Evolutionary conservation across 2,113 vertebrate species (phyloP).

Genomic region (Columbina picui): DNA sequence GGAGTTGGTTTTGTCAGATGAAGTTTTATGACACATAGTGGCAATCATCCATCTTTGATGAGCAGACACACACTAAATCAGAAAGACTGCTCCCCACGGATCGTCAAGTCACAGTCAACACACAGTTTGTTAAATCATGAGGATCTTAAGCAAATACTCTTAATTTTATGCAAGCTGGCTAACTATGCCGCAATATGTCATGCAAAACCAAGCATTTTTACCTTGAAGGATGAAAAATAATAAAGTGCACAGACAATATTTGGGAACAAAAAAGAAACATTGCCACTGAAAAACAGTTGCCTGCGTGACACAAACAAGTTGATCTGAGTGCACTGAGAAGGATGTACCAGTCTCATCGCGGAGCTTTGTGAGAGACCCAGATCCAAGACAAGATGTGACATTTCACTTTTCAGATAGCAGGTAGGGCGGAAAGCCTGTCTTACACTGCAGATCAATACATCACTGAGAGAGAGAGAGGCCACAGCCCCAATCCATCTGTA

Average conservation of each 20-base stretch:
- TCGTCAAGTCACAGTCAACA: constrained; percentile 23
- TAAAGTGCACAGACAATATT: neutral
- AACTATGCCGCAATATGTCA: neutral
- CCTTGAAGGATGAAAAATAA: neutral
- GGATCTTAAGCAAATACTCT: constrained; percentile 23
- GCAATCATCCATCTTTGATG: constrained; percentile 67
- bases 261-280: neutral
- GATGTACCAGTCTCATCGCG: rapidly evolving
- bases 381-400: neutral
- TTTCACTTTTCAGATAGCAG: neutral
- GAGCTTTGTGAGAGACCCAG: neutral
- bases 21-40: constrained; percentile 50
- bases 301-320: rapidly evolving
- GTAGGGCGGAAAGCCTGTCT: neutral
- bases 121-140: neutral
- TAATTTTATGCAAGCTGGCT: neutral
- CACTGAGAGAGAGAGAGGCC: neutral
- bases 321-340: rapidly evolving
- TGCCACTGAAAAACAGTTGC: neutral
- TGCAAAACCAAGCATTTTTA: neutral
- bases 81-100: constrained; percentile 36
- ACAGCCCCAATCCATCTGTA: neutral
- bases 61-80: constrained; percentile 60
- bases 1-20: constrained; percentile 61
- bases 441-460: neutral